Evolutionary conservation across 2,888 invertebrate species (phyloP).

Genomic region (Meiosimyza platycephala): DNA sequence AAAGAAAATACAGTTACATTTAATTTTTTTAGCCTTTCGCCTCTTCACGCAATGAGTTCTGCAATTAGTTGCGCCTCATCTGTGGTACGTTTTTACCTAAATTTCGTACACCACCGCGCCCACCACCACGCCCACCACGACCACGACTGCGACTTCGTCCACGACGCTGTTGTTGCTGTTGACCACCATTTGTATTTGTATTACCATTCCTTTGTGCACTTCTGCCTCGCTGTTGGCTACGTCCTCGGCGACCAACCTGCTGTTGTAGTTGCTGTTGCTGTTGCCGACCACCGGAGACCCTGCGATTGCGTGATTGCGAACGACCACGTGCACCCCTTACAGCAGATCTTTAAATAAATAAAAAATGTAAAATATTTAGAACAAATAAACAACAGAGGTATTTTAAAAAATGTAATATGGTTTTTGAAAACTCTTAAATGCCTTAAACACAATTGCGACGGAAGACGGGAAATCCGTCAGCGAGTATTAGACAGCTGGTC

Average conservation of each 20-base stretch:
- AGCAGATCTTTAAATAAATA: slow-evolving; percentile 49
- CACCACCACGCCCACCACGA: slow-evolving; percentile 47
- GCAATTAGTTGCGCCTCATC: slow-evolving; percentile 33
- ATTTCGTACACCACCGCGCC: slow-evolving; percentile 48
- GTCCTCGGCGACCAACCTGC: slow-evolving; percentile 55
- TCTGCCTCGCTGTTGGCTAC: slow-evolving; percentile 54
- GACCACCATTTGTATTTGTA: slow-evolving; percentile 50
- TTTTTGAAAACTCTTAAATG: not conserved
- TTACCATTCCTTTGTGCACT: slow-evolving; percentile 47
- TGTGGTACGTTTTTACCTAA: slow-evolving; percentile 61
- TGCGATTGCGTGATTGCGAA: slow-evolving; percentile 57
- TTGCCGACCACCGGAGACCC: slow-evolving; percentile 47
- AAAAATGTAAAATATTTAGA: not conserved
- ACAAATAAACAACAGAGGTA: too few relatives aligned
- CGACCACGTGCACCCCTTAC: slow-evolving; percentile 52
- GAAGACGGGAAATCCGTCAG: too few relatives aligned
- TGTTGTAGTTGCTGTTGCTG: slow-evolving; percentile 43
- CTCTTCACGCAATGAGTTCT: slow-evolving; percentile 19
- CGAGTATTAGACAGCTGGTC: too few relatives aligned
- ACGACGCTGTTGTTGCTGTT: slow-evolving; percentile 57
- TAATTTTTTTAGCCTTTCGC: slow-evolving; percentile 19
- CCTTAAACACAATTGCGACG: not conserved
- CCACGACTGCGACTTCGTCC: slow-evolving; percentile 63
- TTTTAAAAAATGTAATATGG: not conserved
- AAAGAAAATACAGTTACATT: not conserved